A percentile compares a stretch with the other conserved stretches of the same genome.
These are phyloP conservation scores for Hippocampus abdominalis DNA, from an alignment of 2,113 vertebrate species.

Conservation along the genomic window DNA sequence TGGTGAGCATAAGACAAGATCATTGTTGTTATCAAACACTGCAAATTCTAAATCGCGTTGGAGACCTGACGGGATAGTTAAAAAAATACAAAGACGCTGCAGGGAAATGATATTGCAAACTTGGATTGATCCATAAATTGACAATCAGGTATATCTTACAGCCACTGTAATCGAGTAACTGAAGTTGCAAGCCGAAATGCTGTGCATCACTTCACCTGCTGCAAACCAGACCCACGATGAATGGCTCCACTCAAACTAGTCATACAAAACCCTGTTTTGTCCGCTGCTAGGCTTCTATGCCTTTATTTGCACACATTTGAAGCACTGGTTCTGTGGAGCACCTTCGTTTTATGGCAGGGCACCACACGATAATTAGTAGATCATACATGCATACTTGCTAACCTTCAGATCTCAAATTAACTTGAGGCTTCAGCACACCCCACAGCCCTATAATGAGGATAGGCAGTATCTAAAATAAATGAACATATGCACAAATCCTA, in stretches of 20 bases:
- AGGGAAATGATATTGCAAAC: slow-evolving; percentile 30
- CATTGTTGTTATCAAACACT: slow-evolving; percentile 25
- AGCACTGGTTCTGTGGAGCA: too few species aligned
- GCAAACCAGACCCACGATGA: not conserved
- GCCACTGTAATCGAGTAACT: slow-evolving; percentile 9
- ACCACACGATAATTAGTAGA: too few species aligned
- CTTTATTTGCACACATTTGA: too few species aligned
- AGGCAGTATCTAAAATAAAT: too few species aligned
- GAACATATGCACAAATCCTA: too few species aligned
- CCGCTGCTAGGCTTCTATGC: not conserved
- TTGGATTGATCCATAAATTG: slow-evolving; percentile 37
- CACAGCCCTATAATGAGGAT: too few species aligned
- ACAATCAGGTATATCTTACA: slow-evolving; percentile 15
- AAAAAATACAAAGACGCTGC: slow-evolving; percentile 24
- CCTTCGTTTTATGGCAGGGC: too few species aligned
- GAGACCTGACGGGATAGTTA: slow-evolving; percentile 25
- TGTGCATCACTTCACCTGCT: not conserved
- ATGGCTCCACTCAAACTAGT: not conserved
- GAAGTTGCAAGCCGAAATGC: not conserved
- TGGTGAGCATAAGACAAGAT: slow-evolving; percentile 8
- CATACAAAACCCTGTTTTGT: not conserved
- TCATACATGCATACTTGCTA: too few species aligned
- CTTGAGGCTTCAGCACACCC: too few species aligned
- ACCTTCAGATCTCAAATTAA: too few species aligned
- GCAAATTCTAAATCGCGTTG: slow-evolving; percentile 44